Evolutionary conservation across 2,113 vertebrate genomes (phyloP), one percentile per base, ranked within the genome.

Genomic region (Psettodes erumei): DNA sequence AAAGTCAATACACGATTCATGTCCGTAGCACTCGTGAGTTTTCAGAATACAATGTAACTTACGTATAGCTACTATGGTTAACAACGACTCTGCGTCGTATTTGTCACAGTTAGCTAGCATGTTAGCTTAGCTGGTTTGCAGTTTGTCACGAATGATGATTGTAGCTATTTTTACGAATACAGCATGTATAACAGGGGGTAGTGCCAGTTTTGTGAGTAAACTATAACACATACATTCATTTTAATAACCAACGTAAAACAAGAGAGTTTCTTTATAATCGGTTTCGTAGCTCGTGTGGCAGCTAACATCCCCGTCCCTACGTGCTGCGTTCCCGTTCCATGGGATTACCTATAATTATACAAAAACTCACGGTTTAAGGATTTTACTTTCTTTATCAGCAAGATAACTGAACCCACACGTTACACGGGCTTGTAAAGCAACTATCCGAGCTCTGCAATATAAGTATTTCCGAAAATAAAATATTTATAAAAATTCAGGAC

Each of bases 1-100:
- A 1, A 16, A 3, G 23, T n/a, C 0, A 5, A 18, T 10, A 23
- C 16, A 18, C 0, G 3, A 2, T 3, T 16, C 0, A 2, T 2
- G 30, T 9, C 2, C 3, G n/a, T 8, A 33, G 1, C 3, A 13
- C 8, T 32, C n/a, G 3, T n/a, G 11, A 19, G 19, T 8, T 0
- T 0, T 5, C 0, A 6, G 0, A n/a, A n/a, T 4, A 4, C 2
- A 64, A 0, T 16, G 11, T 0, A 13, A 1, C 23, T 6, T 16
- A 5, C 0, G 3, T 25, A 4, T 62, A 33, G 9, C 23, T 42
- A 16, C 40, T 40, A 19, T 21, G 13, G 19, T 23, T 5, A 13
- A 12, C 2, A 3, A 43, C 15, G 12, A 30, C 19, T 42, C 65
- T 12, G 13, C 64, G 1, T 6, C 51, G 13, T 40, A 13, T 15